These are phyloP conservation scores for Tetheella fluctuosa DNA, from an alignment of 2,888 invertebrate genomes.

Conservation along the genomic window DNA sequence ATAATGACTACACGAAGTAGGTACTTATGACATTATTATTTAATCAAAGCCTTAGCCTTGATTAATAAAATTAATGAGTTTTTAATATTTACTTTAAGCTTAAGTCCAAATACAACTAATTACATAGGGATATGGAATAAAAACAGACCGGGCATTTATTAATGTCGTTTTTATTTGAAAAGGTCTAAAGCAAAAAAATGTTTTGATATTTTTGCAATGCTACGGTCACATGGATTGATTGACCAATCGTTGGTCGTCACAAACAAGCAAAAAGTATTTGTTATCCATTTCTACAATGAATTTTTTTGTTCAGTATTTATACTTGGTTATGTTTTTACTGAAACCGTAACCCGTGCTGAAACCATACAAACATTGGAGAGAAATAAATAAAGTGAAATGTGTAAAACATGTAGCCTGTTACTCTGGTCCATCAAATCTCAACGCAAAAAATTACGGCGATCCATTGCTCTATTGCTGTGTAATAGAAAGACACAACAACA, in stretches of 20 bases:
- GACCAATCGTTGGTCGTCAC: background rate
- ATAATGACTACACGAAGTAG: too few species aligned
- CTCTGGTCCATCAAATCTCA: too few species aligned
- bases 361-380: too few species aligned
- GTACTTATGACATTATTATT: background rate
- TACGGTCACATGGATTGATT: background rate
- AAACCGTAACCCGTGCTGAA: too few species aligned
- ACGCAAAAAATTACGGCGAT: too few species aligned
- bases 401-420: too few species aligned
- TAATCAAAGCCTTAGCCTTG: background rate
- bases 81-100: background rate
- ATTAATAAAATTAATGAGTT: background rate
- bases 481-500: too few species aligned
- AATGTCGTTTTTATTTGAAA: slow-evolving; percentile 3
- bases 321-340: too few species aligned
- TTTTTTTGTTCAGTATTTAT: too few species aligned
- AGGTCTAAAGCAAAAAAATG: slow-evolving; percentile 16
- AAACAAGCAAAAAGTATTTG: background rate
- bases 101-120: slow-evolving; percentile 1
- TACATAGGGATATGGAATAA: background rate
- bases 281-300: too few species aligned
- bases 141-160: slow-evolving; percentile 8
- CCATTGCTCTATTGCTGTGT: too few species aligned
- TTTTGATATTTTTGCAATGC: slow-evolving; percentile 5
- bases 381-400: too few species aligned